Evolutionary conservation across 2,797 vertebrate genomes (phyloP).

Genomic region (Lagodon rhomboides): DNA sequence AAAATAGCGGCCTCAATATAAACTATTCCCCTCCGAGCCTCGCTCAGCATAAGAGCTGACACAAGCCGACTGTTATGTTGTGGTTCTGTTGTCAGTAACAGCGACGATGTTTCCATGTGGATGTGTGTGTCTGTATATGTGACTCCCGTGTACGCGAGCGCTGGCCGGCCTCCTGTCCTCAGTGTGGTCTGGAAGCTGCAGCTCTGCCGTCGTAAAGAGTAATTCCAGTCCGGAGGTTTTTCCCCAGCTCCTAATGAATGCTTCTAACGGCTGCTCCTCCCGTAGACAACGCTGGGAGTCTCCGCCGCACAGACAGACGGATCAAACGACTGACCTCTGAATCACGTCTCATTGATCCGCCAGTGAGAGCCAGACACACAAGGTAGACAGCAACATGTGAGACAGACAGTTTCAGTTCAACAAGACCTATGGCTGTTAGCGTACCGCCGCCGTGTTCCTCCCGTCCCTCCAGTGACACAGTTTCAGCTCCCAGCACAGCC

Average conservation of each 20-base stretch:
- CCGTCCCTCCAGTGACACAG: conserved; percentile 68
- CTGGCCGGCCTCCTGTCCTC: conserved; percentile 28
- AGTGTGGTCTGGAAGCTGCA: conserved; percentile 32
- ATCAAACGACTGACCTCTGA: conserved; percentile 29
- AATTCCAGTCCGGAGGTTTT: conserved; percentile 59
- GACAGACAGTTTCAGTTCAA: conserved; percentile 11
- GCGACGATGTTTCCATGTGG: conserved; percentile 21
- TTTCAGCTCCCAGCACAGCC: conserved; percentile 66
- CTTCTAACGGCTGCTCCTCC: conserved; percentile 48
- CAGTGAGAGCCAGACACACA: background rate
- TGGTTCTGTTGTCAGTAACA: background rate
- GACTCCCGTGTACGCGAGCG: conserved; percentile 11
- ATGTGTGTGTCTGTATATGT: background rate
- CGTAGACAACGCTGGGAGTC: background rate
- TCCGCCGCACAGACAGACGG: conserved; percentile 15
- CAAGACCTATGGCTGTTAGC: conserved; percentile 26
- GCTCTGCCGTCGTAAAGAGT: conserved; percentile 53
- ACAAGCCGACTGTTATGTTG: background rate
- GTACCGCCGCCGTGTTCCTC: conserved; percentile 10
- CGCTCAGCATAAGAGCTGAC: background rate
- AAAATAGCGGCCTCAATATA: no score
- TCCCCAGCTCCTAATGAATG: conserved; percentile 60
- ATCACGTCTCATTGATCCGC: conserved; percentile 31
- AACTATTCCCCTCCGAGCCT: background rate
- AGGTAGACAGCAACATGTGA: conserved; percentile 27